These are phyloP conservation scores for Schrankia costaestrigalis DNA, from an alignment of 2,888 invertebrate genomes.

Conservation along the genomic window DNA sequence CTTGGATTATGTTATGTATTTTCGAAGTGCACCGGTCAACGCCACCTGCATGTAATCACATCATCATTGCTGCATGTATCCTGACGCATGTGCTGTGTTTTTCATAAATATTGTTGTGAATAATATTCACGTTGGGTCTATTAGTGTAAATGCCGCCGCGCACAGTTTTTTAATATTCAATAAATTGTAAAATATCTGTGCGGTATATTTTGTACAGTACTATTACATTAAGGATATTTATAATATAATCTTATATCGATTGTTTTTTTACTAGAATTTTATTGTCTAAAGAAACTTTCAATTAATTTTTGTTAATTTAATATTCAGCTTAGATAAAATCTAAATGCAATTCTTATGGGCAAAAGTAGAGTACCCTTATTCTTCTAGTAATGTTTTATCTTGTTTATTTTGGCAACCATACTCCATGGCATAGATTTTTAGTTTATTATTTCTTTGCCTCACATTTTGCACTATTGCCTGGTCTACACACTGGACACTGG, in stretches of 20 bases:
- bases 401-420: slow-evolving; percentile 46
- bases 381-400: slow-evolving; percentile 22
- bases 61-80: slow-evolving; percentile 47
- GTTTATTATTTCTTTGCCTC: slow-evolving; percentile 59
- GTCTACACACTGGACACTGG: slow-evolving; percentile 10
- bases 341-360: no score
- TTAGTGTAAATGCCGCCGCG: slow-evolving; percentile 18
- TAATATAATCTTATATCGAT: no score
- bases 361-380: slow-evolving; percentile 5
- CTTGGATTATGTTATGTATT: slow-evolving; percentile 9
- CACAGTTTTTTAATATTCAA: background rate
- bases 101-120: slow-evolving; percentile 17
- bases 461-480: slow-evolving; percentile 53
- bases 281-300: no score
- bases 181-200: background rate
- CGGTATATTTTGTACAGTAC: background rate
- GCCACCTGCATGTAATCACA: slow-evolving; percentile 51
- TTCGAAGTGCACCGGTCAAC: slow-evolving; percentile 51
- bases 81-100: slow-evolving; percentile 62
- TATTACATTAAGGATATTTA: no score
- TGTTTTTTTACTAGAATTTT: no score
- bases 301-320: no score
- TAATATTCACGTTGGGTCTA: slow-evolving; percentile 17
- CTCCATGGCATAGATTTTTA: slow-evolving; percentile 36
- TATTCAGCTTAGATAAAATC: no score